A percentile compares a stretch with the other conserved stretches of the same genome.
Evolutionary conservation across 2,113 vertebrate species (phyloP).

Genomic region (Lathamus discolor): DNA sequence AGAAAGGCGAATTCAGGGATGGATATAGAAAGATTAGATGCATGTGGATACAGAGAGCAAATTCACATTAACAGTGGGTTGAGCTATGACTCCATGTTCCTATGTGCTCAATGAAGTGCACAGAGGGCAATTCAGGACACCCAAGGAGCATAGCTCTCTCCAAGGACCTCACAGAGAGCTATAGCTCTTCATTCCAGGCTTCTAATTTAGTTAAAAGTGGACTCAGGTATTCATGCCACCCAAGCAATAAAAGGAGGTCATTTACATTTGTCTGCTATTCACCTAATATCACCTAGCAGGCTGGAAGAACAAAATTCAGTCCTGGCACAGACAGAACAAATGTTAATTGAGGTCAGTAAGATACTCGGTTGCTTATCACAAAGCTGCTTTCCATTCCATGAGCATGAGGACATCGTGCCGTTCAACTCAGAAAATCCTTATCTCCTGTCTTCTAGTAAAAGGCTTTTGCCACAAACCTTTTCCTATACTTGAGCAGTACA

Average conservation of each 20-base stretch:
- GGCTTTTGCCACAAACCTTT: background rate
- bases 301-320: background rate
- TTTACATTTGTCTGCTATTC: background rate
- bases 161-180: background rate
- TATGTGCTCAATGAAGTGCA: background rate
- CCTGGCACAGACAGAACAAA: background rate
- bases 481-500: accelerated
- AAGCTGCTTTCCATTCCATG: background rate
- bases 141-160: background rate
- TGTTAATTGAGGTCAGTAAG: slow-evolving; percentile 24
- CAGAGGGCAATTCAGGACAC: background rate
- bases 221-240: background rate
- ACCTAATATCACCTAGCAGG: background rate
- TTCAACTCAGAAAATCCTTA: background rate
- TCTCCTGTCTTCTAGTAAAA: background rate
- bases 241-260: background rate
- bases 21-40: background rate
- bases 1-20: background rate
- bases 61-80: background rate
- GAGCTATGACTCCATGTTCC: background rate
- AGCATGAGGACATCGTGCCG: background rate
- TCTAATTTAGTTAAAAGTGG: background rate
- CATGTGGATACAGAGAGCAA: background rate
- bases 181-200: background rate
- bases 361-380: background rate